Evolutionary conservation across 92 coral and sea anemone genomes (phyloP).

Genomic region (Muricea muricata): DNA sequence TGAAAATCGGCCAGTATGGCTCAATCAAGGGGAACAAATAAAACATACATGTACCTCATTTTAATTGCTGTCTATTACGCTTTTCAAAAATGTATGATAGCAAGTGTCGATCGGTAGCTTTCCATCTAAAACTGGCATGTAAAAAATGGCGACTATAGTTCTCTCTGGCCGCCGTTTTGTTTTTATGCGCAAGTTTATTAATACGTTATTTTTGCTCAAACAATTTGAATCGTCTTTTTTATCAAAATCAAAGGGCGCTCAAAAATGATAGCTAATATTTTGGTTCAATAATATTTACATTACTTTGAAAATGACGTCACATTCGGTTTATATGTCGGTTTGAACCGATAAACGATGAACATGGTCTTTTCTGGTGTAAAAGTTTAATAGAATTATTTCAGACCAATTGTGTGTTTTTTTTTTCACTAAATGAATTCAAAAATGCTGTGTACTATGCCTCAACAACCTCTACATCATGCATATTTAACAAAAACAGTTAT

Average conservation of each 20-base stretch:
- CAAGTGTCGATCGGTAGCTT: constrained; percentile 69
- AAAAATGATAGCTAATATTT: constrained; percentile 9
- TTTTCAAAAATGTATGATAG: constrained; percentile 55
- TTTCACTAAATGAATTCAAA: not conserved
- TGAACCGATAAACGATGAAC: constrained; percentile 11
- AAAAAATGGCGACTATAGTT: not conserved
- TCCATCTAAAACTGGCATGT: constrained; percentile 30
- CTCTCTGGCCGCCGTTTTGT: constrained; percentile 55
- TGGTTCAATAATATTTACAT: constrained; percentile 1
- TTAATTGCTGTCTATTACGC: constrained; percentile 35
- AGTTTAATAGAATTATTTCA: constrained; percentile 1
- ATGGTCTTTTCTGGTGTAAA: constrained; percentile 20
- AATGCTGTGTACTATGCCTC: constrained; percentile 1
- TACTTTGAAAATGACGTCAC: constrained; percentile 22
- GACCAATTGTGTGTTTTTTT: not conserved
- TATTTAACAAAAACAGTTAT: constrained; percentile 32
- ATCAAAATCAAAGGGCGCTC: not conserved
- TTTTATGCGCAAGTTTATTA: not conserved
- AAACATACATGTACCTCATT: constrained; percentile 39
- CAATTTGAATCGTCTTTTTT: not conserved
- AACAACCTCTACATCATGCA: constrained; percentile 17
- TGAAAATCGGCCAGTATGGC: constrained; percentile 1
- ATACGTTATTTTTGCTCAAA: not conserved
- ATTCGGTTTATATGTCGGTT: constrained; percentile 6
- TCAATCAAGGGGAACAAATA: constrained; percentile 52